Conservation (phyloP, 2,113 vertebrate genomes). For the Cercopithecus mona region DNA sequence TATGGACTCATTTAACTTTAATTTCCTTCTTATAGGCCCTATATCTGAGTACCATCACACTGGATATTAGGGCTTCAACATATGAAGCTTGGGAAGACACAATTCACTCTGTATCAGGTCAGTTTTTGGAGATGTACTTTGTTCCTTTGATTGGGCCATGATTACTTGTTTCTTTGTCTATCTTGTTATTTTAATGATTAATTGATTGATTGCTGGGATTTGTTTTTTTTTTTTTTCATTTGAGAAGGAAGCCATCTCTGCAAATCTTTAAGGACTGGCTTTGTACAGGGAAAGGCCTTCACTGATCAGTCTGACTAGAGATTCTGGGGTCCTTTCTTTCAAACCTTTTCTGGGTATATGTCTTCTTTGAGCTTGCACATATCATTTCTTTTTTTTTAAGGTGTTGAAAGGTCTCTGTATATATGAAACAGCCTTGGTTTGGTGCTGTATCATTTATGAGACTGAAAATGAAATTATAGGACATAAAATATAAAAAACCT, state of each 20-base stretch:
- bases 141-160: background rate
- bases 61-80: background rate
- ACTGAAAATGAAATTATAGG: constrained; percentile 66
- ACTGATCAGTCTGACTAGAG: too few relatives aligned
- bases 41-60: background rate
- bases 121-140: background rate
- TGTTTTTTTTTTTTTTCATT: background rate
- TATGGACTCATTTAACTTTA: too few relatives aligned
- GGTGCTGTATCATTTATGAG: constrained; percentile 47
- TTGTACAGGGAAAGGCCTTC: too few relatives aligned
- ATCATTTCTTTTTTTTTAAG: background rate
- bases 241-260: background rate
- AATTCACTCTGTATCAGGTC: background rate
- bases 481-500: background rate
- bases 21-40: background rate
- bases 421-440: constrained; percentile 21
- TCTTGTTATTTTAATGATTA: background rate
- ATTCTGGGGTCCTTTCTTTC: too few relatives aligned
- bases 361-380: too few relatives aligned
- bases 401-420: background rate
- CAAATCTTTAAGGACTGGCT: background rate
- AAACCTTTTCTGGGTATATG: too few relatives aligned
- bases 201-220: background rate
- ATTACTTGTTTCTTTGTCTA: background rate
- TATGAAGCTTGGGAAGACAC: background rate